Evolutionary conservation across 1,140 invertebrate genomes (phyloP).

Genomic region (Saxidomus purpurata): DNA sequence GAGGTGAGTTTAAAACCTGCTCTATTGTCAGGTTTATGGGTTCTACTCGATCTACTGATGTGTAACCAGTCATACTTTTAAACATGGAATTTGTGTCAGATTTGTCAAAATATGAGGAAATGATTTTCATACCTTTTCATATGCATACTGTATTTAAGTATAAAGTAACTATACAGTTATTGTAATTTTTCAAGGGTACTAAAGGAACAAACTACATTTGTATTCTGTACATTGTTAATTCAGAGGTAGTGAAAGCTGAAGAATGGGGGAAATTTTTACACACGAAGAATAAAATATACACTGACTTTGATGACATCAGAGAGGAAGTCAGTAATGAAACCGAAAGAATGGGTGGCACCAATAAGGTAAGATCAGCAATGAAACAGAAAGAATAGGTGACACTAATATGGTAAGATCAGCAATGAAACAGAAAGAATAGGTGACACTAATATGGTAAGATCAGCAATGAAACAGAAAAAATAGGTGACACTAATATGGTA

Average conservation of each 20-base stretch:
- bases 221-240: too few relatives aligned
- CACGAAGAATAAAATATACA: conserved; percentile 95
- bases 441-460: conserved; percentile 96
- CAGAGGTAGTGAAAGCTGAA: conserved; percentile 91
- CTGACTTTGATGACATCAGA: conserved; percentile 95
- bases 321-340: conserved; percentile 97
- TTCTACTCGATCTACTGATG: background rate
- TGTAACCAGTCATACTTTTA: background rate
- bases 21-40: conserved; percentile 50
- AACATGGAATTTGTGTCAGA: too few relatives aligned
- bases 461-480: conserved; percentile 95
- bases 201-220: too few relatives aligned
- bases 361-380: conserved; percentile 94
- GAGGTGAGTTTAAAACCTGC: too few relatives aligned
- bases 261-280: conserved; percentile 99
- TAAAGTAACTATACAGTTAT: too few relatives aligned
- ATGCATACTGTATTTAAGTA: too few relatives aligned
- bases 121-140: too few relatives aligned
- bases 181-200: too few relatives aligned
- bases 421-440: conserved; percentile 96
- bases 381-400: conserved; percentile 98
- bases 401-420: conserved; percentile 96
- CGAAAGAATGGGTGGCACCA: conserved; percentile 96
- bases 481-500: conserved; percentile 96
- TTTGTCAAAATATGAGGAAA: too few relatives aligned